These are phyloP conservation scores for Gorilla gorilla DNA, from an alignment of 2,113 vertebrate genomes.

Conservation along the genomic window DNA sequence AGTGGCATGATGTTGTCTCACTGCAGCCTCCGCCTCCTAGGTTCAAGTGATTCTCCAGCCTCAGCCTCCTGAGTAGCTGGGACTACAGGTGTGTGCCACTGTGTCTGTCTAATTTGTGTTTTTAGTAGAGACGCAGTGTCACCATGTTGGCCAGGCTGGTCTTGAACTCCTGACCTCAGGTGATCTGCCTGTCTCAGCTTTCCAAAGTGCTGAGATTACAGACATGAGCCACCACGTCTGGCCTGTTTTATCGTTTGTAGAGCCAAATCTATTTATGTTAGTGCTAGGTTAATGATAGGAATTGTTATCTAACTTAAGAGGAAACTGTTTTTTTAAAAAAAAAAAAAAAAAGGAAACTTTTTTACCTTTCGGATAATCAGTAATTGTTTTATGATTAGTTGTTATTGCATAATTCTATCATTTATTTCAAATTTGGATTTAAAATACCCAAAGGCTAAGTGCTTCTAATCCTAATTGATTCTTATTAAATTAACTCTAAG, in stretches of 20 bases:
- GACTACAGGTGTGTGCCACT: not conserved
- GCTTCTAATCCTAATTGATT: too few species aligned
- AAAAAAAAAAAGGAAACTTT: not conserved
- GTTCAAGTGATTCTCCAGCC: not conserved
- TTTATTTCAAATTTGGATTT: constrained; percentile 53
- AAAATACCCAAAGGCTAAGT: not conserved
- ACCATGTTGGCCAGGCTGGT: not conserved
- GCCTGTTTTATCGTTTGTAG: not conserved
- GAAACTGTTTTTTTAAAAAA: not conserved
- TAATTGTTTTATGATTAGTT: constrained; percentile 9
- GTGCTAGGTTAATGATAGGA: not conserved
- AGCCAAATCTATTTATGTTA: constrained; percentile 1
- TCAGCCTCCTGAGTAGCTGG: not conserved
- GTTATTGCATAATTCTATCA: not conserved
- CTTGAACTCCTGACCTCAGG: not conserved
- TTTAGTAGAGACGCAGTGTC: not conserved
- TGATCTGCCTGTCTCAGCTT: not conserved
- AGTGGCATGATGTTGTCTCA: not conserved
- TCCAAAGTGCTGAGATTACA: not conserved
- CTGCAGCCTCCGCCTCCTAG: not conserved
- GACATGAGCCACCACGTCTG: not conserved
- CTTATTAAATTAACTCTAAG: not conserved
- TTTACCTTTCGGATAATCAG: not conserved
- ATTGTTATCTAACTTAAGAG: not conserved
- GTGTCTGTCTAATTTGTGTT: not conserved